phyloP scores from a whole-genome alignment of 2,888 invertebrate genomes.

The Sminthurinus aureus region DNA sequence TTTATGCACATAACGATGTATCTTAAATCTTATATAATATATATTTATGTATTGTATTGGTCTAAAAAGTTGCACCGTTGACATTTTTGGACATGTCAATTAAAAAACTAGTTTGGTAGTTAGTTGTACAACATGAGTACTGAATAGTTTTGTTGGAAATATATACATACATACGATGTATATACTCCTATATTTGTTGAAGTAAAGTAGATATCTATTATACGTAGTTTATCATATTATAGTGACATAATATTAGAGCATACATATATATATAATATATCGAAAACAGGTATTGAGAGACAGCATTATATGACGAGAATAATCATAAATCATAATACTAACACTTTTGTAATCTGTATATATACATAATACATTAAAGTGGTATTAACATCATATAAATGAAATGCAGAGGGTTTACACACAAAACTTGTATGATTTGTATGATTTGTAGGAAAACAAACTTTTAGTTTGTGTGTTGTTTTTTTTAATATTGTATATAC shows the following conservation, averaged over 20 bases:
- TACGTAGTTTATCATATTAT: neutral
- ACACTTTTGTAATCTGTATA: too few species aligned
- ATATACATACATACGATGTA: neutral
- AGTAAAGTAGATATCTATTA: neutral
- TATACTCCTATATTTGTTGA: neutral
- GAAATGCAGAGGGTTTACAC: conserved; percentile 17
- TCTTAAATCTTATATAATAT: too few species aligned
- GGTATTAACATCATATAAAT: neutral
- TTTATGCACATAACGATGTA: too few species aligned
- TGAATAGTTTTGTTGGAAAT: conserved; percentile 7
- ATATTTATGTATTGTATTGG: neutral
- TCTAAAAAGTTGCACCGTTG: conserved; percentile 37
- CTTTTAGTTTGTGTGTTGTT: too few species aligned
- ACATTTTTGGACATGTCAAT: conserved; percentile 21
- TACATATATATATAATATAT: neutral
- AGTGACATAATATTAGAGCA: neutral
- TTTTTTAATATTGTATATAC: neutral
- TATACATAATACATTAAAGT: too few species aligned
- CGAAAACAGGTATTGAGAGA: neutral
- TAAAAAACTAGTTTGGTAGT: conserved; percentile 22
- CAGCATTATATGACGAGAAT: conserved; percentile 18
- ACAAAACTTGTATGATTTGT: neutral
- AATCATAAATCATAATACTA: too few species aligned
- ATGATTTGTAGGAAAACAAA: too few species aligned
- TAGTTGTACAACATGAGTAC: conserved; percentile 20